Evolutionary conservation across 2,113 vertebrate species (phyloP), one percentile per base, ranked within the genome.

Genomic region (Seriola rivoliana): DNA sequence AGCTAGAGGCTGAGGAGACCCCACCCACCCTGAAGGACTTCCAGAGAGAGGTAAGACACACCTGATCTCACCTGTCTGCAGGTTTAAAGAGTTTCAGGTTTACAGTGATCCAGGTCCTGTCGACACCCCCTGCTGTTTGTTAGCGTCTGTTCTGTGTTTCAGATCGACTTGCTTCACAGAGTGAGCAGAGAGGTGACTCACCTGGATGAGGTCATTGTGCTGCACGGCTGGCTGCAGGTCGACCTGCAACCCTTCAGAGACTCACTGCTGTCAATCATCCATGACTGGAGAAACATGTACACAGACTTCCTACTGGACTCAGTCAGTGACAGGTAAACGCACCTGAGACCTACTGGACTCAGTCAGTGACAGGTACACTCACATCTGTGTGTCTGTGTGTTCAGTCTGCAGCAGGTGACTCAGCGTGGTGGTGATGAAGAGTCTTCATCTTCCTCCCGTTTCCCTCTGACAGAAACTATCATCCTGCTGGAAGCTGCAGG

Each of bases 1-100:
- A 85, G 44, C 50, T 67, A 14, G 84, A 91, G 10, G 36, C 71
- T 0, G 64, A 55, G 0, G 38, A 75, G 25, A n/a, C 52, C 23
- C 76, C 78, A 0, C 86, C 87, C 32, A 86, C 70, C 19, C 77
- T 89, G 3, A 82, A 60, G 16, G 88, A 90, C 65, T 91, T 92
- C 71, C 66, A 69, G 58, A 85, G 78, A 66, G 75, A 85, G 88
- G 89, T 90, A 72, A 48, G 76, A 23, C 52, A 17, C 64, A 38
- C 29, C 68, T 70, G 65, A 17, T n/a, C 32, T 19, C 57, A 16
- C 57, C 71, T 34, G 71, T 16, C 12, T 32, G 57, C 54, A 58
- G 23, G 23, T 58, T 29, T 29, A 14, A 29, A 8, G 2, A 19
- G 46, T 4, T 48, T 17, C 46, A 48, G 16, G 16, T 48, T 48